Evolutionary conservation across 2,113 vertebrate genomes (phyloP).

Genomic region (Hemichromis elongatus): DNA sequence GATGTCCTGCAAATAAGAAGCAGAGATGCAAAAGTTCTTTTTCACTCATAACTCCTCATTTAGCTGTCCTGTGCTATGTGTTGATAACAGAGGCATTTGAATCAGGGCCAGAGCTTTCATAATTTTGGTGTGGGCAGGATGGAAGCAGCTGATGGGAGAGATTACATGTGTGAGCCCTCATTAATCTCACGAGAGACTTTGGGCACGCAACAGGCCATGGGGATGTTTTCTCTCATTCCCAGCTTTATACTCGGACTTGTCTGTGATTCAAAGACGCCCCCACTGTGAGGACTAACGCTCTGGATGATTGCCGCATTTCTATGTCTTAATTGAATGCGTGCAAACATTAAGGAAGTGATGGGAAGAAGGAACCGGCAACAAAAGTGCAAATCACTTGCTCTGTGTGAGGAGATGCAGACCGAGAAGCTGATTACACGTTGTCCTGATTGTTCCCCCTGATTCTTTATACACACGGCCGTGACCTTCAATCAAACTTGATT

Average conservation of each 20-base stretch:
- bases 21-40: not conserved
- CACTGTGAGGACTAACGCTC: constrained; percentile 17
- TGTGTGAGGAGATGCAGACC: constrained; percentile 48
- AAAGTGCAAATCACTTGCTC: constrained; percentile 67
- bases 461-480: constrained; percentile 55
- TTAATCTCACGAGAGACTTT: constrained; percentile 66
- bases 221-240: constrained; percentile 29
- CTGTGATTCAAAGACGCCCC: constrained; percentile 44
- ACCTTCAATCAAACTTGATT: constrained; percentile 77
- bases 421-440: constrained; percentile 70
- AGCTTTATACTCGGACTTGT: constrained; percentile 37
- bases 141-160: constrained; percentile 55
- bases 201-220: constrained; percentile 31
- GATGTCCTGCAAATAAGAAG: constrained; percentile 70
- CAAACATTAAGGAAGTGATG: constrained; percentile 53
- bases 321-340: constrained; percentile 63
- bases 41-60: not conserved
- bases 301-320: constrained; percentile 59
- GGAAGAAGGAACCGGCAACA: constrained; percentile 40
- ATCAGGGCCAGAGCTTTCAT: constrained; percentile 24
- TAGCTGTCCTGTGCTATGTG: not conserved
- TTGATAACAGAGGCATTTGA: constrained; percentile 32
- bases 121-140: constrained; percentile 36
- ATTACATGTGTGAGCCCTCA: constrained; percentile 62
- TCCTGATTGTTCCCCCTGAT: constrained; percentile 64